Conservation (phyloP, 2,797 vertebrate species). For the Danionella dracula region DNA sequence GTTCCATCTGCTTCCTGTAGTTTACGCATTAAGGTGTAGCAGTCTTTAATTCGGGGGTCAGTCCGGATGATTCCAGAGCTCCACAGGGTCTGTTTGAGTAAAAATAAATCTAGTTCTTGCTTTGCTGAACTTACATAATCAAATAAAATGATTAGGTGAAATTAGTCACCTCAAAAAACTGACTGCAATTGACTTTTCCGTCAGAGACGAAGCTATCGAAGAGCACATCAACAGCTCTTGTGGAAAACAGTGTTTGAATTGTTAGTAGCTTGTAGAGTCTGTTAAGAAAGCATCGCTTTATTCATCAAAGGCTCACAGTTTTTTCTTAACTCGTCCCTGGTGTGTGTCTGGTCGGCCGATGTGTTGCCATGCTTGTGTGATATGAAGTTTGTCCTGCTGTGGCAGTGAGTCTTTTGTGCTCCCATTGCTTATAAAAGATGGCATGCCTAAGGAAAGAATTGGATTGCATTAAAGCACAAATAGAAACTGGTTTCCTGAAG, state of each 20-base stretch:
- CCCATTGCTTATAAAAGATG: slow-evolving; percentile 45
- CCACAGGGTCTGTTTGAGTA: slow-evolving; percentile 58
- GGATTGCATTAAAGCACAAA: slow-evolving; percentile 11
- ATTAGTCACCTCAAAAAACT: slow-evolving; percentile 63
- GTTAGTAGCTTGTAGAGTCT: background rate
- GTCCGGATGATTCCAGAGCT: slow-evolving; percentile 59
- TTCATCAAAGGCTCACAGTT: slow-evolving; percentile 51
- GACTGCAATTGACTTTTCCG: slow-evolving; percentile 51
- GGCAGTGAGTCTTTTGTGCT: slow-evolving; percentile 47
- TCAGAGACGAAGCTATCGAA: slow-evolving; percentile 64
- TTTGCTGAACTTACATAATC: background rate
- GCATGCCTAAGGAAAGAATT: slow-evolving; percentile 27
- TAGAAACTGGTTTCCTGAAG: background rate
- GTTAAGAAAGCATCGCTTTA: background rate
- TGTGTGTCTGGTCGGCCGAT: slow-evolving; percentile 39
- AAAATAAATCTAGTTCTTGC: background rate
- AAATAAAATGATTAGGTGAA: background rate
- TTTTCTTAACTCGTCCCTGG: slow-evolving; percentile 53
- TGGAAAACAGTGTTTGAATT: background rate
- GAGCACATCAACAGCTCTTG: slow-evolving; percentile 61
- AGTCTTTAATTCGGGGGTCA: slow-evolving; percentile 65
- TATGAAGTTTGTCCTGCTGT: slow-evolving; percentile 46
- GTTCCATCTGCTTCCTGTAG: slow-evolving; percentile 59
- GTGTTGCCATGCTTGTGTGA: slow-evolving; percentile 46
- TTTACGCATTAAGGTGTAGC: slow-evolving; percentile 61